These are phyloP conservation scores for Raphicerus campestris DNA, from an alignment of 2,113 vertebrate species.

Conservation along the genomic window DNA sequence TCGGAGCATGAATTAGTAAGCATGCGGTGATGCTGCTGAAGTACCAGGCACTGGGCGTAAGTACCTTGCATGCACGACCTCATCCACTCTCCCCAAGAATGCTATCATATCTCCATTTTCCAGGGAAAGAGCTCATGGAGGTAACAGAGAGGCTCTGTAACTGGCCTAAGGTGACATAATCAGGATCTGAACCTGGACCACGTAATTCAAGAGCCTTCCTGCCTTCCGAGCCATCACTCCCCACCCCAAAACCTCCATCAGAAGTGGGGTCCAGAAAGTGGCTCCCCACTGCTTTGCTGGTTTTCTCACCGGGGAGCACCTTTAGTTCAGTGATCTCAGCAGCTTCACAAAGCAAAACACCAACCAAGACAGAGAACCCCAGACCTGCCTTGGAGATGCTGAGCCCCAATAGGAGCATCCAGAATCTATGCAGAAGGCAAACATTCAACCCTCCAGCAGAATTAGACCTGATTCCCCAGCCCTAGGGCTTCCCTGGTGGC, in stretches of 20 bases:
- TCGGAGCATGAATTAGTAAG: neutral
- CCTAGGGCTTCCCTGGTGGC: neutral
- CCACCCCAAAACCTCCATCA: neutral
- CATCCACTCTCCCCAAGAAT: neutral
- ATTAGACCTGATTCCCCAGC: neutral
- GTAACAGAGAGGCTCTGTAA: neutral
- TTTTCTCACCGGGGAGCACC: neutral
- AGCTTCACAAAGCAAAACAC: neutral
- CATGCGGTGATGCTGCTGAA: rapidly evolving
- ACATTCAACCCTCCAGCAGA: neutral
- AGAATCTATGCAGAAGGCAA: neutral
- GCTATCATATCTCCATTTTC: neutral
- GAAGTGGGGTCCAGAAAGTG: neutral
- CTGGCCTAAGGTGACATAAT: neutral
- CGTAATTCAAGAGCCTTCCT: neutral
- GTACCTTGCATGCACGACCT: rapidly evolving
- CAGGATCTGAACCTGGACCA: neutral
- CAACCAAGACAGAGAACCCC: neutral
- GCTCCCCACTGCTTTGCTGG: neutral
- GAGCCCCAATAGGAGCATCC: neutral
- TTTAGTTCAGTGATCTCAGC: neutral
- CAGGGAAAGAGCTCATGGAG: neutral
- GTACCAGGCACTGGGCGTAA: neutral
- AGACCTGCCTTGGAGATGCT: neutral
- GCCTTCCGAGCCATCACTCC: neutral